phyloP scores from a whole-genome alignment of 1,140 invertebrate species.

The Eriosoma lanigerum region DNA sequence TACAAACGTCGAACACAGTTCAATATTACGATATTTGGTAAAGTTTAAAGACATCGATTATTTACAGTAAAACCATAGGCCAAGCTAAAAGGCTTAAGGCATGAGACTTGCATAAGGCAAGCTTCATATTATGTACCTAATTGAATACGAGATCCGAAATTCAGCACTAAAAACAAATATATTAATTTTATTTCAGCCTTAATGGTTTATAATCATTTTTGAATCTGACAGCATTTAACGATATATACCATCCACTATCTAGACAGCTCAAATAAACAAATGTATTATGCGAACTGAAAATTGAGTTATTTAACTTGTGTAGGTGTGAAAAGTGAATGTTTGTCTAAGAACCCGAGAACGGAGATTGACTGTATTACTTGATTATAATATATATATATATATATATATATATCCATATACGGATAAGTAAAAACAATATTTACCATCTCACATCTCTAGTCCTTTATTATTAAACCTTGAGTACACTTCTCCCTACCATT shows the following conservation, averaged over 20 bases:
- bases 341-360: constrained; percentile 4
- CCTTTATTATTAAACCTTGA: background rate
- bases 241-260: background rate
- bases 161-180: too few relatives aligned
- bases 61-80: too few relatives aligned
- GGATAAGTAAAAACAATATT: constrained; percentile 29
- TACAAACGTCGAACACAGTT: background rate
- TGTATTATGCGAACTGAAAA: background rate
- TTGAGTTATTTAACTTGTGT: constrained; percentile 34
- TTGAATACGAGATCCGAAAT: too few relatives aligned
- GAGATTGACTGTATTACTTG: constrained; percentile 18
- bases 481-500: background rate
- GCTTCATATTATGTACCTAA: too few relatives aligned
- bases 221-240: too few relatives aligned
- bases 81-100: too few relatives aligned
- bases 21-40: background rate
- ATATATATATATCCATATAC: background rate
- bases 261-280: background rate
- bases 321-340: constrained; percentile 28
- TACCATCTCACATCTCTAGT: constrained; percentile 16
- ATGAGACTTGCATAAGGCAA: too few relatives aligned
- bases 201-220: too few relatives aligned
- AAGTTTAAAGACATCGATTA: too few relatives aligned
- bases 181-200: too few relatives aligned
- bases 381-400: background rate